phyloP scores from a whole-genome alignment of 2,797 vertebrate genomes.

The Falco berigora region DNA sequence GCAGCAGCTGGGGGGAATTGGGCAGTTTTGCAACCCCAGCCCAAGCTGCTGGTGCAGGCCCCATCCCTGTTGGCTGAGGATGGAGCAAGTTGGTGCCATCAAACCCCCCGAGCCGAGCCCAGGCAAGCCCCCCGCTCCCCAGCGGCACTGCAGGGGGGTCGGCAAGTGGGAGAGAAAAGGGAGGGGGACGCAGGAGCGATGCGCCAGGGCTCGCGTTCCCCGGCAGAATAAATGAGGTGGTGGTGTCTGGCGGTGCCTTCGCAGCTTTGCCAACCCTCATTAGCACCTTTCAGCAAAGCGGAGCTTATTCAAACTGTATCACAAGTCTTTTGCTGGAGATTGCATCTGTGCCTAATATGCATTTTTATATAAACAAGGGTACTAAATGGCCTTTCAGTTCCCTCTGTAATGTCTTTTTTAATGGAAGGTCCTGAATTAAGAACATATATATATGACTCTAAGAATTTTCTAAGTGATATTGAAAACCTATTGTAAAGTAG shows the following conservation, averaged over 20 bases:
- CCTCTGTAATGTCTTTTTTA: slow-evolving; percentile 57
- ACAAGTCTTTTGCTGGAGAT: slow-evolving; percentile 20
- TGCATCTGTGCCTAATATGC: slow-evolving; percentile 38
- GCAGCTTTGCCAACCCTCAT: slow-evolving; percentile 61
- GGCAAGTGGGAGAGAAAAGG: accelerated
- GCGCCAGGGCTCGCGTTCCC: background rate
- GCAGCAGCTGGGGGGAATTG: accelerated
- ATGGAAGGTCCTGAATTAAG: slow-evolving; percentile 60
- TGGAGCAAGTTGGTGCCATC: background rate
- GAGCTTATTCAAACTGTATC: background rate
- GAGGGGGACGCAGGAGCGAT: background rate
- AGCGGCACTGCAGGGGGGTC: accelerated
- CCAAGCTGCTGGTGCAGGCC: background rate
- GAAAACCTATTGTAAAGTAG: slow-evolving; percentile 37
- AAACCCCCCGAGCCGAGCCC: accelerated
- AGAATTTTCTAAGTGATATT: slow-evolving; percentile 55
- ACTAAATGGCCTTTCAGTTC: slow-evolving; percentile 46
- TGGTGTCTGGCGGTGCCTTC: slow-evolving; percentile 15
- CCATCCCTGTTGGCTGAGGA: background rate
- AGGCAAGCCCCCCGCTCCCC: accelerated
- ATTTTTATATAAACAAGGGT: slow-evolving; percentile 59
- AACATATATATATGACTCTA: slow-evolving; percentile 23
- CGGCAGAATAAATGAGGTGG: background rate
- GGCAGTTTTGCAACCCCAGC: background rate
- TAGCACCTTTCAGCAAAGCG: slow-evolving; percentile 46